A percentile compares a stretch with the other conserved stretches of the same genome.
Evolutionary conservation across 2,888 invertebrate species (phyloP).

Genomic region (Pocota personata): DNA sequence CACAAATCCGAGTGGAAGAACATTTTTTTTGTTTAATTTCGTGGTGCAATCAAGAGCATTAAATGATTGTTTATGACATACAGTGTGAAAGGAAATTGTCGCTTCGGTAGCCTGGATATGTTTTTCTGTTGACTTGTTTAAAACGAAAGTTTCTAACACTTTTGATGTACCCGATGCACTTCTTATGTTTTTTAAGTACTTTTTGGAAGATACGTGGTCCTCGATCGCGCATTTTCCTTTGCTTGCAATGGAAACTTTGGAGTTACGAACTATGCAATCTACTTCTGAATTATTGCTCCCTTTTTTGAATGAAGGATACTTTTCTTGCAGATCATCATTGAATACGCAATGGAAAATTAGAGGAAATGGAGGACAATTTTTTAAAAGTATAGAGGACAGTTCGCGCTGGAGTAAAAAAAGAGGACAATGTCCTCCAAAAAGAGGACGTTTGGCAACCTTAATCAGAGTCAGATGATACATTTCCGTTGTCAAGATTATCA

Average conservation of each 20-base stretch:
- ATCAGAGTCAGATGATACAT: no score
- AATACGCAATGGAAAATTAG: no score
- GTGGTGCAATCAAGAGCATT: background rate
- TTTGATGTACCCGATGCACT: background rate
- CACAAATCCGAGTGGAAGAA: no score
- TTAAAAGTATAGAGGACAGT: no score
- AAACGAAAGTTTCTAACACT: background rate
- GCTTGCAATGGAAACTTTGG: background rate
- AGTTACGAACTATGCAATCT: conserved; percentile 3
- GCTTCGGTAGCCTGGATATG: no score
- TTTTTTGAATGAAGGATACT: conserved; percentile 1
- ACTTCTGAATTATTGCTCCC: background rate
- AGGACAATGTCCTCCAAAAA: no score
- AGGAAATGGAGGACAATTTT: no score
- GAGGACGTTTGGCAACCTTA: no score
- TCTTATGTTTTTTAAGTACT: background rate
- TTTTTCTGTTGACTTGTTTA: no score
- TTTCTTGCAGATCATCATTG: no score
- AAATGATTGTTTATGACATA: background rate
- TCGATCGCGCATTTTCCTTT: background rate
- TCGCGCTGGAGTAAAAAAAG: no score
- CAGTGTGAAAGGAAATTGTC: background rate
- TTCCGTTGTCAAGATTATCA: no score
- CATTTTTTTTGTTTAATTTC: background rate
- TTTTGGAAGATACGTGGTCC: background rate